Evolutionary conservation across 2,888 invertebrate genomes (phyloP).

Genomic region (Xestia xanthographa): DNA sequence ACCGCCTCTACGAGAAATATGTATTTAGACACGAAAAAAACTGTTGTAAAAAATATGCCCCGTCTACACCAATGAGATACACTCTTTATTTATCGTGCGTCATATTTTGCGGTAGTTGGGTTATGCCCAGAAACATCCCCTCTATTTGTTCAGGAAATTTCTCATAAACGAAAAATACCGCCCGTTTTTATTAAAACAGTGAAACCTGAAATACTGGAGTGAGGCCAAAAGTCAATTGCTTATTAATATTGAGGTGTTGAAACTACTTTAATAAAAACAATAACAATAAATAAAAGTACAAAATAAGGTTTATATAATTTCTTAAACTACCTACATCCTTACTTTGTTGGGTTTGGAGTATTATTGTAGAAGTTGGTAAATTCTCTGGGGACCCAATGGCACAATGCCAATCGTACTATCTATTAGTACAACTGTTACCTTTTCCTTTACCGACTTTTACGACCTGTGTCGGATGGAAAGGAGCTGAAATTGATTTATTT

Average conservation of each 20-base stretch:
- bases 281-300: background rate
- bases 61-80: constrained; percentile 37
- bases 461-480: constrained; percentile 35
- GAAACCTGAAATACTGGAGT: constrained; percentile 14
- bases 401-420: constrained; percentile 40
- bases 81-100: constrained; percentile 47
- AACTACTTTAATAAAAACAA: background rate
- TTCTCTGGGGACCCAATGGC: constrained; percentile 24
- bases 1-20: constrained; percentile 31
- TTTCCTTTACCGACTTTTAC: constrained; percentile 30
- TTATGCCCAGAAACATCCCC: constrained; percentile 36
- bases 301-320: background rate
- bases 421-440: constrained; percentile 38
- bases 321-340: background rate
- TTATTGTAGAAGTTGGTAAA: constrained; percentile 2
- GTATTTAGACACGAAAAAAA: constrained; percentile 34
- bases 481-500: constrained; percentile 54
- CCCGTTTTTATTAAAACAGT: constrained; percentile 18
- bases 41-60: constrained; percentile 41
- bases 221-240: constrained; percentile 1
- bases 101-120: constrained; percentile 58
- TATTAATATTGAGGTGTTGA: constrained; percentile 25
- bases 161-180: constrained; percentile 30
- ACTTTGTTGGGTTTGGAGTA: background rate
- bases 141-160: constrained; percentile 41